A percentile compares a stretch with the other conserved stretches of the same genome.
Conservation (phyloP, 30 jellyfish, hydroid and myxozoan species). For the Hydractinia symbiolongicarpus region DNA sequence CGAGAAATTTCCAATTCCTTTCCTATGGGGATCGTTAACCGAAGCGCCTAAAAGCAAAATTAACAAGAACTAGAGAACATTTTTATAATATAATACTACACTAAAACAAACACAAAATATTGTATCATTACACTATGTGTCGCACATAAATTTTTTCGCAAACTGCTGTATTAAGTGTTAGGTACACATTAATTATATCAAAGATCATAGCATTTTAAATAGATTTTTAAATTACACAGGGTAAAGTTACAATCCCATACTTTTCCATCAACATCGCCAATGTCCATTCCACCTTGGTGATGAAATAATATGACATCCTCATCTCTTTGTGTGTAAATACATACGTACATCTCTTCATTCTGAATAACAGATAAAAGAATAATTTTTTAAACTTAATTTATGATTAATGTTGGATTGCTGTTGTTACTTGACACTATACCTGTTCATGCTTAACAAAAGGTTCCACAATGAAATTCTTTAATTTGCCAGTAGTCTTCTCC, state of each 20-base stretch:
- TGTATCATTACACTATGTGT: no score
- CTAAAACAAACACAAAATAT: no score
- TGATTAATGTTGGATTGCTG: no score
- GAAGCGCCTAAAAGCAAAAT: constrained; percentile 44
- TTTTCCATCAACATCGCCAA: constrained; percentile 93
- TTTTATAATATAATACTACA: no score
- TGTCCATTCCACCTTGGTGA: constrained; percentile 95
- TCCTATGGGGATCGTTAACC: constrained; percentile 47
- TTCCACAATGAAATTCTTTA: constrained; percentile 78
- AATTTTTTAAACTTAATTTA: not conserved
- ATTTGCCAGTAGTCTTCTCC: constrained; percentile 68
- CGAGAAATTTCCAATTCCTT: constrained; percentile 27
- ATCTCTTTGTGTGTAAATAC: constrained; percentile 76
- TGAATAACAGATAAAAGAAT: constrained; percentile 1
- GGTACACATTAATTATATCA: not conserved
- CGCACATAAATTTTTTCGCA: not conserved
- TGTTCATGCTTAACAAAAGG: constrained; percentile 81
- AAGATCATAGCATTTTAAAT: no score
- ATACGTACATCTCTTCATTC: constrained; percentile 81
- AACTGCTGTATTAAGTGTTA: not conserved
- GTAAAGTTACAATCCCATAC: constrained; percentile 13
- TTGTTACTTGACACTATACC: constrained; percentile 17
- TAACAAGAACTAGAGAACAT: not conserved
- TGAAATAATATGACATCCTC: constrained; percentile 88
- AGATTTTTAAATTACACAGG: no score